Evolutionary conservation across 2,113 vertebrate genomes (phyloP).

Genomic region (Pungitius pungitius): DNA sequence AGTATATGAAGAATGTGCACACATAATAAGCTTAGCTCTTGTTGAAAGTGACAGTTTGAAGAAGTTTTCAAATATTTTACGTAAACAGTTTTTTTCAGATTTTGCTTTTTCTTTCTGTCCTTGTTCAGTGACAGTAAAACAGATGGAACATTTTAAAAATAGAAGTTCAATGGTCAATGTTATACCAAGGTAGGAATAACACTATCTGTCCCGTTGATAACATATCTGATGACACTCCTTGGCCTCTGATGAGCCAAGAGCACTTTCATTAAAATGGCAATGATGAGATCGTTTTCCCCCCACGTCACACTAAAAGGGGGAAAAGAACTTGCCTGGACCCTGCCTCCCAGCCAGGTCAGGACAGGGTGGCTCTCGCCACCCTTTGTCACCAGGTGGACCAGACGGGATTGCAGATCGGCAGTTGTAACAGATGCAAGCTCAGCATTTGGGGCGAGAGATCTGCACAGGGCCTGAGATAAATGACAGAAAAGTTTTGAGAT

Average conservation of each 20-base stretch:
- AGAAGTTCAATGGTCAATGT: conserved; percentile 53
- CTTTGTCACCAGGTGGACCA: conserved; percentile 72
- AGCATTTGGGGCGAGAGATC: conserved; percentile 49
- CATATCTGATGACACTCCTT: conserved; percentile 64
- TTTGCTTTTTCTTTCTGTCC: neutral
- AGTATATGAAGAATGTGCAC: neutral
- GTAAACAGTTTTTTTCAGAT: neutral
- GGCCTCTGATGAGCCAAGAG: conserved; percentile 32
- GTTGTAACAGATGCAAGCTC: conserved; percentile 72
- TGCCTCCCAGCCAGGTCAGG: conserved; percentile 77
- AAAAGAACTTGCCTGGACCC: conserved; percentile 61
- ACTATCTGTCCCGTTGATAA: conserved; percentile 62
- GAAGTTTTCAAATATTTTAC: neutral
- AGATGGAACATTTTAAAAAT: conserved; percentile 18
- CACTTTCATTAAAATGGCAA: neutral
- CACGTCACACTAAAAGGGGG: neutral
- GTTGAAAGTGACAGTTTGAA: neutral
- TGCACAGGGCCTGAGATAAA: conserved; percentile 64
- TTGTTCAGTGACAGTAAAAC: neutral
- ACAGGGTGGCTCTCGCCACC: conserved; percentile 52
- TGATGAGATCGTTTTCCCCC: neutral
- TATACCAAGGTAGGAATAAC: conserved; percentile 63
- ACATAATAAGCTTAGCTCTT: neutral
- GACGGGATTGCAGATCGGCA: conserved; percentile 61
- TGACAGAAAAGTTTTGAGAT: neutral